A percentile compares a stretch with the other conserved stretches of the same genome.
phyloP scores from a whole-genome alignment of 1,140 invertebrate species.

The Cydia amplana region DNA sequence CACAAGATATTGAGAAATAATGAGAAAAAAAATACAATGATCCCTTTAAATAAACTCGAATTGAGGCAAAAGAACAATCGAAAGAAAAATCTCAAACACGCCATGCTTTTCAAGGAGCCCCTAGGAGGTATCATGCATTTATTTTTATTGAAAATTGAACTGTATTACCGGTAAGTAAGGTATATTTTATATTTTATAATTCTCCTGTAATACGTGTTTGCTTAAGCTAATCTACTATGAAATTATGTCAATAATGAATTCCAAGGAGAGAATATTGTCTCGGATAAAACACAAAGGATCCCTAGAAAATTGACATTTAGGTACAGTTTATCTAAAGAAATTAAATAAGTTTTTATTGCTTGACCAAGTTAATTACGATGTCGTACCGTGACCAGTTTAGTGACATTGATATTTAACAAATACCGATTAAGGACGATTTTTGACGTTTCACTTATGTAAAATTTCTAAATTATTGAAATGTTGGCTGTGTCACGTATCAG shows the following conservation, averaged over 20 bases:
- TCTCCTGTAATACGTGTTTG: background rate
- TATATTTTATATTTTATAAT: background rate
- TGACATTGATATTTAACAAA: too few relatives aligned
- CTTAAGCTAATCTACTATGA: background rate
- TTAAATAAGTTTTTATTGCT: background rate
- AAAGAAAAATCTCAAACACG: constrained; percentile 4
- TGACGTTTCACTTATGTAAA: too few relatives aligned
- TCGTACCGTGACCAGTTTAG: too few relatives aligned
- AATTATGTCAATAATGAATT: background rate
- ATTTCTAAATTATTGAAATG: too few relatives aligned
- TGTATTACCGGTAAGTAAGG: background rate
- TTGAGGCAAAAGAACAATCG: background rate
- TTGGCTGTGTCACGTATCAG: too few relatives aligned
- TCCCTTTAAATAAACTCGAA: constrained; percentile 26
- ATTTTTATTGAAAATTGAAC: background rate
- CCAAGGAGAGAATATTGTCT: constrained; percentile 8
- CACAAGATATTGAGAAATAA: constrained; percentile 10
- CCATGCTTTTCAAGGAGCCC: background rate
- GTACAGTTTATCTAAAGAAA: background rate
- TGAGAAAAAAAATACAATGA: constrained; percentile 1
- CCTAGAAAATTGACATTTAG: background rate
- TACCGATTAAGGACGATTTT: too few relatives aligned
- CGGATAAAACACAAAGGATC: background rate
- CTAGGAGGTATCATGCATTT: background rate
- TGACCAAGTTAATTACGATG: too few relatives aligned